Evolutionary conservation across 2,113 vertebrate genomes (phyloP).

Genomic region (Phocoena sinus): DNA sequence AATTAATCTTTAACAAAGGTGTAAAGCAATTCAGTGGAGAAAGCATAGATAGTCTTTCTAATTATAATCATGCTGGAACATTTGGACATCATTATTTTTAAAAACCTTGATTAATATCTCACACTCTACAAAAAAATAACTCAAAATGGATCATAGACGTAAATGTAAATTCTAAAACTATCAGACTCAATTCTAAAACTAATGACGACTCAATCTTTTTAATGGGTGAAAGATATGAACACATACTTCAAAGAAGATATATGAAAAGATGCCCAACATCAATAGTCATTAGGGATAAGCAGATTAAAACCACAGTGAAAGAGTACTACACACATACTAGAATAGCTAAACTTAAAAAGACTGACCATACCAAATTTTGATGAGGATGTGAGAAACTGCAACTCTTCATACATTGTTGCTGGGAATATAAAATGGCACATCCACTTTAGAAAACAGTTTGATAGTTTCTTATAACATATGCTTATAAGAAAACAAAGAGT

Average conservation of each 20-base stretch:
- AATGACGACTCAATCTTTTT: background rate
- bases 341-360: slow-evolving; percentile 15
- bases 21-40: background rate
- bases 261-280: background rate
- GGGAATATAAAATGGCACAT: background rate
- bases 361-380: background rate
- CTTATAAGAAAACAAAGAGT: background rate
- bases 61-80: background rate
- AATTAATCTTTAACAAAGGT: background rate
- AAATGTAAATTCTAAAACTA: background rate
- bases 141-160: background rate
- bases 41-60: background rate
- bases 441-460: background rate
- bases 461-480: background rate
- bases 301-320: background rate
- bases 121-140: background rate
- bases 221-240: slow-evolving; percentile 3
- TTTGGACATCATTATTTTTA: background rate
- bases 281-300: background rate
- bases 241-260: background rate
- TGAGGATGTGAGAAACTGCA: background rate
- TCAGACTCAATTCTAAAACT: background rate
- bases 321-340: background rate
- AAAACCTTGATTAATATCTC: background rate
- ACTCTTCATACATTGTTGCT: background rate